Conservation (phyloP, 2,888 invertebrate genomes). For the Volucella zonaria region DNA sequence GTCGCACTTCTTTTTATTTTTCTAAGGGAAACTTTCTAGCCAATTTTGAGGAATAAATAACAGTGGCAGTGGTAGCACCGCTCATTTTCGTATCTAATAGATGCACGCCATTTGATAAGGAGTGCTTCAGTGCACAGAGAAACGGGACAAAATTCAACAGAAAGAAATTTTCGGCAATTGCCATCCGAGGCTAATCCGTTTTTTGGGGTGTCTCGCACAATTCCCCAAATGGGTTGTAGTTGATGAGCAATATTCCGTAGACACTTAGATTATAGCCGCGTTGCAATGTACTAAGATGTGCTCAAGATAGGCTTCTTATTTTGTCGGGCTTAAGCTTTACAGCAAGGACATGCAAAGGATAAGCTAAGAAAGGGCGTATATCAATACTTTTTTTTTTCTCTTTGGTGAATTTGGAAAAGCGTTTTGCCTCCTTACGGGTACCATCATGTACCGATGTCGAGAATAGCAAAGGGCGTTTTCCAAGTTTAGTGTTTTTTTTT, state of each 20-base stretch:
- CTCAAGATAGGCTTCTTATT: slow-evolving; percentile 45
- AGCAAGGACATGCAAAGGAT: slow-evolving; percentile 61
- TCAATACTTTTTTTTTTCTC: slow-evolving; percentile 4
- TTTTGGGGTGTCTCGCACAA: slow-evolving; percentile 36
- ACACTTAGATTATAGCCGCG: slow-evolving; percentile 65
- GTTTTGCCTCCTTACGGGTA: slow-evolving; percentile 52
- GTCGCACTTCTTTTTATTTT: background rate
- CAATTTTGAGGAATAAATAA: slow-evolving; percentile 25
- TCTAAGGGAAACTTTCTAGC: slow-evolving; percentile 29
- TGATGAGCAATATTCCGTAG: slow-evolving; percentile 52
- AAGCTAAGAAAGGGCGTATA: slow-evolving; percentile 8
- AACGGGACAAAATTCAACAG: slow-evolving; percentile 60
- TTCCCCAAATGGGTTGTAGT: background rate
- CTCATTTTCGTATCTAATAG: slow-evolving; percentile 74
- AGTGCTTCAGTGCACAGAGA: slow-evolving; percentile 4
- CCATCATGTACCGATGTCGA: slow-evolving; percentile 68
- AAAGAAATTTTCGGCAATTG: slow-evolving; percentile 57
- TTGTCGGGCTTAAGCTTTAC: slow-evolving; percentile 11
- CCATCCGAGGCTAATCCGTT: slow-evolving; percentile 61
- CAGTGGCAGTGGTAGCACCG: slow-evolving; percentile 45
- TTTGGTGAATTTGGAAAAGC: slow-evolving; percentile 1
- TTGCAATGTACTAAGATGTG: slow-evolving; percentile 48
- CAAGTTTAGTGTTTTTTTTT: slow-evolving; percentile 39
- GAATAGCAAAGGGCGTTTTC: slow-evolving; percentile 48
- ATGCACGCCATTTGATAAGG: slow-evolving; percentile 76